phyloP scores from a whole-genome alignment of 2,797 vertebrate genomes.

The Cossypha heuglini region DNA sequence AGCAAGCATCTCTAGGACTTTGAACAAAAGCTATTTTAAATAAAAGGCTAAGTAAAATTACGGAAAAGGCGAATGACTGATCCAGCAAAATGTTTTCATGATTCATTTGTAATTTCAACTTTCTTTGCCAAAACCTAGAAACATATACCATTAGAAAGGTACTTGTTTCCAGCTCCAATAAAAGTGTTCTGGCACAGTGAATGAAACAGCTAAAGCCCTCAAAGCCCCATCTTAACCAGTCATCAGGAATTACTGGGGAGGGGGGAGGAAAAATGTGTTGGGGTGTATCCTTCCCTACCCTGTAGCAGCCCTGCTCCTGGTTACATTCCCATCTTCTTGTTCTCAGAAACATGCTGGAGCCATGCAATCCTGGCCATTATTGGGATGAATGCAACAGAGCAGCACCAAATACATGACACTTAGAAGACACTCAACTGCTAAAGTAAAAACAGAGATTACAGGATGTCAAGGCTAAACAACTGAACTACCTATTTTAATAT shows the following conservation, averaged over 20 bases:
- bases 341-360: neutral
- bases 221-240: neutral
- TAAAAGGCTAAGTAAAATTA: neutral
- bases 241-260: neutral
- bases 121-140: conserved; percentile 11
- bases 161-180: neutral
- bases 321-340: neutral
- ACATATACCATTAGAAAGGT: neutral
- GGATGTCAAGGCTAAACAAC: neutral
- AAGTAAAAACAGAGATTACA: neutral
- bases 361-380: neutral
- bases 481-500: neutral
- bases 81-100: neutral
- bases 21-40: conserved; percentile 7
- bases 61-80: neutral
- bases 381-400: neutral
- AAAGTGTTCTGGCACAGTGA: neutral
- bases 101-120: neutral
- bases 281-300: neutral
- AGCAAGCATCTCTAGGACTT: neutral
- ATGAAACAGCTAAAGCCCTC: neutral
- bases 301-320: neutral
- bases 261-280: neutral
- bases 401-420: neutral
- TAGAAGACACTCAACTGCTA: neutral